Evolutionary conservation across 2,797 vertebrate species (phyloP).

Genomic region (Jordanella pulchra): DNA sequence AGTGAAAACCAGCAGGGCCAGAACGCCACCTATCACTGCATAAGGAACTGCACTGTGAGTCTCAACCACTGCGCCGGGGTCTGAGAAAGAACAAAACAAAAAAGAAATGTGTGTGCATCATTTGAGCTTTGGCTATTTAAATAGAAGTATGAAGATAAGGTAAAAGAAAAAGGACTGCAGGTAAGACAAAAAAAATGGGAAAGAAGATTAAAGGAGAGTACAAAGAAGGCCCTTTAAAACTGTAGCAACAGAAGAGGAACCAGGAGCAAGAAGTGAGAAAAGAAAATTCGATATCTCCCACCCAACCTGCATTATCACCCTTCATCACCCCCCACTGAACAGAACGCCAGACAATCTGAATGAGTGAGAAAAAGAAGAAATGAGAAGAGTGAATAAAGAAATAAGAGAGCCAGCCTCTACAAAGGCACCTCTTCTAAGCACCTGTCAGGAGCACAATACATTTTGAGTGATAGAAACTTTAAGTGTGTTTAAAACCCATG

Average conservation of each 20-base stretch:
- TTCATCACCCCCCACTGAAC: conserved; percentile 48
- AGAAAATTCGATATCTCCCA: conserved; percentile 62
- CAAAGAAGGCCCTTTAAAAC: conserved; percentile 36
- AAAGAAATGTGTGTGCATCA: conserved; percentile 18
- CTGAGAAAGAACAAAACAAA: conserved; percentile 67
- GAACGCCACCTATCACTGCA: conserved; percentile 88
- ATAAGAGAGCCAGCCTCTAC: conserved; percentile 40
- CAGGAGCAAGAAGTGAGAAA: conserved; percentile 31
- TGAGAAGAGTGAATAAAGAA: conserved; percentile 56
- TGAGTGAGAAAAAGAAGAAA: conserved; percentile 55
- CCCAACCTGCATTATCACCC: conserved; percentile 67
- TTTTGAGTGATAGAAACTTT: conserved; percentile 56
- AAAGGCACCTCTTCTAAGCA: conserved; percentile 52
- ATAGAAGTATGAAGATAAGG: conserved; percentile 27
- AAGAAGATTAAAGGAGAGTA: conserved; percentile 31
- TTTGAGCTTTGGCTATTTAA: conserved; percentile 17
- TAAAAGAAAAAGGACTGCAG: conserved; percentile 20
- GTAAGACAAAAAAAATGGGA: conserved; percentile 34
- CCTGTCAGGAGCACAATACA: conserved; percentile 64
- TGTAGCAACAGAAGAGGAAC: conserved; percentile 16
- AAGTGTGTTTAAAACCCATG: conserved; percentile 45
- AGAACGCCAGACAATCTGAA: conserved; percentile 44
- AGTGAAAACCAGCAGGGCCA: conserved; percentile 90
- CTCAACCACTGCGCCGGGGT: conserved; percentile 89
- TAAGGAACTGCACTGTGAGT: conserved; percentile 90